These are phyloP conservation scores for Epistrophe grossulariae DNA, from an alignment of 2,888 invertebrate species.

Conservation along the genomic window DNA sequence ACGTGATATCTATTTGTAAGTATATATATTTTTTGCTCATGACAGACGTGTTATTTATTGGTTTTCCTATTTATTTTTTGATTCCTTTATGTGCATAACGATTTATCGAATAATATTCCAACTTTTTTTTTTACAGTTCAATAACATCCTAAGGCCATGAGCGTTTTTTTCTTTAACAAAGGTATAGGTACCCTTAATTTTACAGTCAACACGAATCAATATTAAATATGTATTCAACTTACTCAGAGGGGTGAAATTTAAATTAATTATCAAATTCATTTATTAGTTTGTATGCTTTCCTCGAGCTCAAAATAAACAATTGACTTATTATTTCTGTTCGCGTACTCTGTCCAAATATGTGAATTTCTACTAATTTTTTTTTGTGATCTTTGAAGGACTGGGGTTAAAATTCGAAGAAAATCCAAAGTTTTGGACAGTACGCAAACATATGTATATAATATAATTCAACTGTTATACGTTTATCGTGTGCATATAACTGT, in stretches of 20 bases:
- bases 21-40: not conserved
- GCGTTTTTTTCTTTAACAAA: no score
- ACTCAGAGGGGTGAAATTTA: not conserved
- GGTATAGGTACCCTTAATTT: no score
- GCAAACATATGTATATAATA: no score
- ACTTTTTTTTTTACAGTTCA: not conserved
- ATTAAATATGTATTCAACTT: conserved; percentile 5
- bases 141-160: conserved; percentile 7
- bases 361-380: no score
- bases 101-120: not conserved
- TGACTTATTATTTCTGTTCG: not conserved
- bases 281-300: not conserved
- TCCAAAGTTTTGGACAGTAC: no score
- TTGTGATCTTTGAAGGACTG: no score
- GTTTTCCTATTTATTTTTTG: conserved; percentile 34
- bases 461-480: no score
- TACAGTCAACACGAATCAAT: not conserved
- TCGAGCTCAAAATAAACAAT: not conserved
- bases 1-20: conserved; percentile 33
- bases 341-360: no score
- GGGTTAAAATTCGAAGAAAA: no score
- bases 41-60: conserved; percentile 38
- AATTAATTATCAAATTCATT: not conserved
- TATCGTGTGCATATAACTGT: no score
- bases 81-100: conserved; percentile 8